Base-by-base conservation (phyloP, 2,113 vertebrate genomes). In the Ctenodactylus gundi region DNA sequence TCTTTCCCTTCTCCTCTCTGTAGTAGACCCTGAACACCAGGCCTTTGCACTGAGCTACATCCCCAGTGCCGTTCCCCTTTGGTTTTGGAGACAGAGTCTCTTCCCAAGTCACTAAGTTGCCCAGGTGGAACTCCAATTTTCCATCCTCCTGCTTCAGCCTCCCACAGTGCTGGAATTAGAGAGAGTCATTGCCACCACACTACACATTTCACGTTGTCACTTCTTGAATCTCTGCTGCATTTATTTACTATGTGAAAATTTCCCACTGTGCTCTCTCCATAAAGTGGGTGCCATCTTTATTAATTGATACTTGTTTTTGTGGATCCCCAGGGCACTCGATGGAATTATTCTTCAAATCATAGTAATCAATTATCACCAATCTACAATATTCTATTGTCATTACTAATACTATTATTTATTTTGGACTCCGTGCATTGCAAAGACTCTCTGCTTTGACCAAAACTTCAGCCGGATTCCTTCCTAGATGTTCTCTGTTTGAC, bases 231-330 rank as follows among this genome's bases (percentile, higher is more conserved):
- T 76, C 85, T 73, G 68, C 57, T 87, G 3, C 21, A 18, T 93
- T 49, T 78, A 31, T 83, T 92, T 78, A 84, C 39, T 21, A 51
- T 92, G 36, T 60, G 68, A 64, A 27, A 75, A 58, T 64, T 25
- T n/a, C 87, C 64, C 60, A 15, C 80, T 73, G 15, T 83, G 21
- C 39, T 88, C 65, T 92, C 73, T 92, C 46, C 4, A 2, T 58
- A 11, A 44, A 41, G n/a, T 86, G 27, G 62, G 75, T 58, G 31
- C 15, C 5, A 85, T n/a, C 13, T 90, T 89, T 18, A 55, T 86
- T 86, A n/a, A 94, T 7, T 75, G 64, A 82, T n/a, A 20, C 94
- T 89, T 88, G 55, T 60, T 82, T 91, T 73, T 62, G 55, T 46
- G 76, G 81, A 65, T 23, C 6, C n/a, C n/a, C n/a, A n/a, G n/a